These are phyloP conservation scores for Macrotrachela quadricornifera DNA, from an alignment of 1,140 invertebrate species.

Conservation along the genomic window DNA sequence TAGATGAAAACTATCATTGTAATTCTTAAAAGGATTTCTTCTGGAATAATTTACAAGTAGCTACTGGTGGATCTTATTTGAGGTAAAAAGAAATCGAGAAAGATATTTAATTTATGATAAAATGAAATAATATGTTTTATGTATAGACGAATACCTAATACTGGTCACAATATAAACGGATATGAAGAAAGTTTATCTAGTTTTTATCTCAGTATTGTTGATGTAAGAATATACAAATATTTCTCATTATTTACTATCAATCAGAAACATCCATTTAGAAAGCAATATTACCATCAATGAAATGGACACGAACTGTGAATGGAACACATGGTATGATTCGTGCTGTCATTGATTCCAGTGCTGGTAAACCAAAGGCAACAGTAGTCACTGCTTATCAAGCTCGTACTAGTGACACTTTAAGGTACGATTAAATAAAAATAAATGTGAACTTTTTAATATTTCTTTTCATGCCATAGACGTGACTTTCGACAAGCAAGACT, in stretches of 20 bases:
- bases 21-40: too few relatives aligned
- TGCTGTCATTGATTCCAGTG: slow-evolving; percentile 12
- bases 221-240: too few relatives aligned
- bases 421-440: slow-evolving; percentile 7
- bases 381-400: slow-evolving; percentile 15
- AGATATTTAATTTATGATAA: too few relatives aligned
- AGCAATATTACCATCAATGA: neutral
- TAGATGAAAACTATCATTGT: neutral
- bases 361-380: slow-evolving; percentile 11
- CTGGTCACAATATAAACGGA: too few relatives aligned
- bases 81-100: too few relatives aligned
- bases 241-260: too few relatives aligned
- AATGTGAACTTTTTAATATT: neutral
- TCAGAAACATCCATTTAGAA: neutral
- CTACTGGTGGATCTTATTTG: too few relatives aligned
- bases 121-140: too few relatives aligned
- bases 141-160: too few relatives aligned
- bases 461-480: slow-evolving; percentile 11
- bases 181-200: too few relatives aligned
- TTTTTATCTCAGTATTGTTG: too few relatives aligned
- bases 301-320: slow-evolving; percentile 1
- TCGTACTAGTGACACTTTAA: slow-evolving; percentile 14
- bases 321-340: slow-evolving; percentile 10
- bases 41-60: too few relatives aligned
- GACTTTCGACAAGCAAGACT: slow-evolving; percentile 17